Conservation (phyloP, 2,797 vertebrate genomes). For the Meriones psammophilus region DNA sequence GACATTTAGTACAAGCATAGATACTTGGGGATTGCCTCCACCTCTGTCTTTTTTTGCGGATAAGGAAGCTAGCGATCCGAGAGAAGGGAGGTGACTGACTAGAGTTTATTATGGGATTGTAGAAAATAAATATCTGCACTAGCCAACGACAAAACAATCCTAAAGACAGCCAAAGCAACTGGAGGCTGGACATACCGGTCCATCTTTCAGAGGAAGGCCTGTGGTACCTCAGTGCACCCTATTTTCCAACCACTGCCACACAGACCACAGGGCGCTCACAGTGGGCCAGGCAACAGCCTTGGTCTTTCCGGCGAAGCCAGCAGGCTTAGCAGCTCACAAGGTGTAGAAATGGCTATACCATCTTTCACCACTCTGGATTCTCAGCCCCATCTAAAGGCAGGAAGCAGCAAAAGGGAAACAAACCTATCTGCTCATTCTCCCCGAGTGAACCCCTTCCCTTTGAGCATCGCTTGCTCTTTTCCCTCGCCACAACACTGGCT, state of each 20-base stretch:
- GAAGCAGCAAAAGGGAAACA: background rate
- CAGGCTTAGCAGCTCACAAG: background rate
- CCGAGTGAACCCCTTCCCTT: background rate
- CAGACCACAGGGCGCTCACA: background rate
- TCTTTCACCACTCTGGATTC: background rate
- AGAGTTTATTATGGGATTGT: slow-evolving; percentile 27
- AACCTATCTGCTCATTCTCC: background rate
- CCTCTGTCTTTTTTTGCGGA: background rate
- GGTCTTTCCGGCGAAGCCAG: background rate
- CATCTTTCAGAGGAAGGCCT: slow-evolving; percentile 6
- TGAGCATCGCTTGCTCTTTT: background rate
- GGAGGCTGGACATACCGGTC: background rate
- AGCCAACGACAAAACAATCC: background rate
- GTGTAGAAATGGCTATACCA: background rate
- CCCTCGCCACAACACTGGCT: background rate
- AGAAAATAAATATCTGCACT: background rate
- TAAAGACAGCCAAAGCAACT: background rate
- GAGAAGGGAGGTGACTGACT: background rate
- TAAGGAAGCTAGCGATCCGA: background rate
- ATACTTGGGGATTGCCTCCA: background rate
- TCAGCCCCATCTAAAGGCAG: background rate
- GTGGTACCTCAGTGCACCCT: background rate
- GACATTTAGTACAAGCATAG: background rate
- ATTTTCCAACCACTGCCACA: background rate
- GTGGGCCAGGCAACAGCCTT: background rate